These are phyloP conservation scores for Ethmia dodecea DNA, from an alignment of 2,888 invertebrate species.

Conservation along the genomic window DNA sequence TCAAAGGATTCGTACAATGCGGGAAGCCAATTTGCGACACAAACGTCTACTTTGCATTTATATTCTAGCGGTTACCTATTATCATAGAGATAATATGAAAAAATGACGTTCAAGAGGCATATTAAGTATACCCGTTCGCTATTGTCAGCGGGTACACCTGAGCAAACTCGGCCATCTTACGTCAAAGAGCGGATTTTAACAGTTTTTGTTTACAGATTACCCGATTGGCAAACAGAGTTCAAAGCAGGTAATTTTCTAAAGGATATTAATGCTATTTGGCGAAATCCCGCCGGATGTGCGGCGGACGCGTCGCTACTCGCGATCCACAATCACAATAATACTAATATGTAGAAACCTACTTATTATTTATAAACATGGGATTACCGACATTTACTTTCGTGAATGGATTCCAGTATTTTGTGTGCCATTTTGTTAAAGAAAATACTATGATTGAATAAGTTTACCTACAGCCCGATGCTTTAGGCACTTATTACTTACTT, in stretches of 20 bases:
- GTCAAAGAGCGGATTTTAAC: constrained; percentile 70
- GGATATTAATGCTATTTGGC: constrained; percentile 37
- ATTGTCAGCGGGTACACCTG: constrained; percentile 56
- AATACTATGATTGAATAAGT: no score
- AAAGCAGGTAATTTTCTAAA: constrained; percentile 63
- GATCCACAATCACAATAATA: constrained; percentile 24
- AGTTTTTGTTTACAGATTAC: constrained; percentile 71
- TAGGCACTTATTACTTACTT: no score
- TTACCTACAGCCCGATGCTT: no score
- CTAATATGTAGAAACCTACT: no score
- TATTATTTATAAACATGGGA: no score
- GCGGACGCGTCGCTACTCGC: constrained; percentile 19
- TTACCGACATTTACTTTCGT: no score
- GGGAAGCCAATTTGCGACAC: constrained; percentile 1
- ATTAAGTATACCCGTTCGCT: constrained; percentile 36
- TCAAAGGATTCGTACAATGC: no score
- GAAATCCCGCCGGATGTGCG: constrained; percentile 38
- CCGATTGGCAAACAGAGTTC: constrained; percentile 61
- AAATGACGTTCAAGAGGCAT: constrained; percentile 45
- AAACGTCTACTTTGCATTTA: constrained; percentile 13
- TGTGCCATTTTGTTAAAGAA: no score
- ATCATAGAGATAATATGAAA: constrained; percentile 21
- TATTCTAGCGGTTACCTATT: constrained; percentile 19
- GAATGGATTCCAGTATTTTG: no score
- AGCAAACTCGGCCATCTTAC: constrained; percentile 52